Percentiles rank a stretch among this genome's conserved stretches.
These are phyloP conservation scores for Rhogogaster chlorosoma DNA, from an alignment of 2,888 invertebrate genomes.

Conservation along the genomic window DNA sequence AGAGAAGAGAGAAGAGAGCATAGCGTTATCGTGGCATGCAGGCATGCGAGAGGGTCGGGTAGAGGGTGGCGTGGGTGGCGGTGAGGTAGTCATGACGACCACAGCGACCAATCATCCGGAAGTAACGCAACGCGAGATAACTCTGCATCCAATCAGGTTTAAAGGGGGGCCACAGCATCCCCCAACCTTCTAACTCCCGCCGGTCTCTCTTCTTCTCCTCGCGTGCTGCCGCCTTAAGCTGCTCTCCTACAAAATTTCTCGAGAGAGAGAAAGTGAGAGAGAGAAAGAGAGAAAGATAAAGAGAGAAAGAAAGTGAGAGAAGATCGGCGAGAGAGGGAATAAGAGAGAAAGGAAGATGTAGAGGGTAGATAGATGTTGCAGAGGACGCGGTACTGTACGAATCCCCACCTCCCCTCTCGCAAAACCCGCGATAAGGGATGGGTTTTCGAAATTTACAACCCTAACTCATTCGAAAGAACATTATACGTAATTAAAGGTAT, in stretches of 20 bases:
- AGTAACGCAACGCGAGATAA: constrained; percentile 78
- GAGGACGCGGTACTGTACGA: background rate
- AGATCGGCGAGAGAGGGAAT: constrained; percentile 14
- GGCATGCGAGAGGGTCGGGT: constrained; percentile 57
- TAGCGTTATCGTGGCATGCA: constrained; percentile 62
- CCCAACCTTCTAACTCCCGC: constrained; percentile 27
- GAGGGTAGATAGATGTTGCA: background rate
- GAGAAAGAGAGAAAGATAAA: background rate
- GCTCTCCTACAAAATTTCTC: constrained; percentile 40
- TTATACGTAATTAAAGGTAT: constrained; percentile 2
- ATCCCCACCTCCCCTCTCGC: background rate
- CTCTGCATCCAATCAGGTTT: constrained; percentile 78
- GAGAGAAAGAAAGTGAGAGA: background rate
- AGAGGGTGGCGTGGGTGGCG: constrained; percentile 66
- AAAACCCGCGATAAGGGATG: constrained; percentile 28
- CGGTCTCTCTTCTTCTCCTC: constrained; percentile 22
- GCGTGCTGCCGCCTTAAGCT: constrained; percentile 37
- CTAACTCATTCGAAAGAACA: constrained; percentile 5
- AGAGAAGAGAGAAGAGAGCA: constrained; percentile 42
- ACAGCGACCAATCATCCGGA: constrained; percentile 78
- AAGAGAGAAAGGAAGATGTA: background rate
- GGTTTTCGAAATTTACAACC: constrained; percentile 46
- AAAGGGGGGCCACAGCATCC: constrained; percentile 70
- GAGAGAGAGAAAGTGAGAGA: background rate
- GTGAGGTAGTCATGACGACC: constrained; percentile 77